These are phyloP conservation scores for Himantopus leucocephalus DNA, from an alignment of 2,113 vertebrate species.

Conservation along the genomic window DNA sequence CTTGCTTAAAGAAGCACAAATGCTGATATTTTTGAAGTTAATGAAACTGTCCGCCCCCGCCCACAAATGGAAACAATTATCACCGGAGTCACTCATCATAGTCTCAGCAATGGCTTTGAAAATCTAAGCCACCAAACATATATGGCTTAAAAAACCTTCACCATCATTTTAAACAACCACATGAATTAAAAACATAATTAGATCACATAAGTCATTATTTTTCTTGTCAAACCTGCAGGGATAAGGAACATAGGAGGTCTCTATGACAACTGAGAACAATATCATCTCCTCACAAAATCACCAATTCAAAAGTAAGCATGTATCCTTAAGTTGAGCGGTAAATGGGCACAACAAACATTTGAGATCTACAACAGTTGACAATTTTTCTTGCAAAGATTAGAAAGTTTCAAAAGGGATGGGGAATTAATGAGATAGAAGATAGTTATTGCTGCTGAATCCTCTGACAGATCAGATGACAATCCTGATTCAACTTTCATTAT, in stretches of 20 bases:
- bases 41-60: background rate
- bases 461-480: slow-evolving; percentile 30
- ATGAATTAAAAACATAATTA: background rate
- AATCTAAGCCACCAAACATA: background rate
- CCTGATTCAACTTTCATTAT: background rate
- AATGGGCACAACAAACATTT: background rate
- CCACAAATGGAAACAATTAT: background rate
- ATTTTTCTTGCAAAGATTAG: background rate
- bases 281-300: background rate
- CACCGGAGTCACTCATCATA: background rate
- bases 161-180: background rate
- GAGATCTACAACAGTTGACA: background rate
- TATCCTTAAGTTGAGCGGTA: background rate
- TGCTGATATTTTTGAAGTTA: background rate
- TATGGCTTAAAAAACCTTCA: background rate
- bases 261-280: background rate
- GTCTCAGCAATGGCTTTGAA: background rate
- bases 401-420: background rate
- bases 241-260: background rate
- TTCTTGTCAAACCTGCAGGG: background rate
- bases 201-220: background rate
- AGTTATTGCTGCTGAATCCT: slow-evolving; percentile 21
- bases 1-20: background rate
- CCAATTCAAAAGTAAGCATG: background rate
- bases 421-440: slow-evolving; percentile 20